Evolutionary conservation across 2,113 vertebrate species (phyloP), one percentile per base, ranked within the genome.

Genomic region (Thomomys bottae): DNA sequence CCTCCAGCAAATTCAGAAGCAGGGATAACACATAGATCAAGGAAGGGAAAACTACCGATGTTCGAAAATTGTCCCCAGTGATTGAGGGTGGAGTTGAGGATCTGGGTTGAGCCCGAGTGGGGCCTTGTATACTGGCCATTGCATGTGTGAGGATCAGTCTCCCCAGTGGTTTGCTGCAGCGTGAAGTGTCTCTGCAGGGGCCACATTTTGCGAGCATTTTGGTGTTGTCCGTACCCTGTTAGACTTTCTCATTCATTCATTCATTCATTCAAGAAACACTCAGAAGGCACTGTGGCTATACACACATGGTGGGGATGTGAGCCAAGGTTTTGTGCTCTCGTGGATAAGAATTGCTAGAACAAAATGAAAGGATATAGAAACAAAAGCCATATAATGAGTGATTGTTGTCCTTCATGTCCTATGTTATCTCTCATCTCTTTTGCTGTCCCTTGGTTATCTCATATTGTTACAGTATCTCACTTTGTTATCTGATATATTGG

Each of bases 1-100:
- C 90, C 94, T 89, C 75, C 90, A 85, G 93, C 24, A 1, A 76
- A 88, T 79, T 76, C 85, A 64, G 76, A 71, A 77, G 79, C 59
- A 26, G 6, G 61, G 83, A 14, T 21, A 10, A 23, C 2, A 34
- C 42, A 17, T 2, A 2, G 1, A 0, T 68, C 36, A 59, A 14
- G 38, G n/a, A 0, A 79, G 71, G 6, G 10, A 36, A 59, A 26
- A 40, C 73, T 5, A 20, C 14, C 12, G 0, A 0, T 54, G 23
- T 70, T 86, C 71, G 15, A 6, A 61, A 34, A 17, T 7, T 3
- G 42, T 78, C 67, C n/a, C 57, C 67, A 20, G 59, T 17, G 3
- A 30, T n/a, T 9, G 14, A 59, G 63, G 4, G 0, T 6, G 38
- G 61, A 15, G 49, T 54, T 9, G 6, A 32, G 85, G 30, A 84